Base-by-base conservation (phyloP, 1,140 invertebrate genomes). In the Drosophila sturtevanti region DNA sequence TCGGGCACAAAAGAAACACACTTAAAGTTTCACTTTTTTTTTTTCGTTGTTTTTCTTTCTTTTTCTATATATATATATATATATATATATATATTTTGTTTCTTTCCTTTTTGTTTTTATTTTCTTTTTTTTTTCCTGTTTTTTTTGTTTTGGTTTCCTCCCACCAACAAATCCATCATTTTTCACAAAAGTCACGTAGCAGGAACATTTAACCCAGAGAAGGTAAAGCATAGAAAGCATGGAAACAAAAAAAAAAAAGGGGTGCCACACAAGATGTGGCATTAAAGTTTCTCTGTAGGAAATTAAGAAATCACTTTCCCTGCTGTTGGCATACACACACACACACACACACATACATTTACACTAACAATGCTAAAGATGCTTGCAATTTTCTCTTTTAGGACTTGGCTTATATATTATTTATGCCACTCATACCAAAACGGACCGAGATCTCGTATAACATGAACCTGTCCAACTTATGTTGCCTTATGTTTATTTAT, bases 251-350 rank as follows among this genome's bases (percentile, higher is more conserved):
- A 37, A 58, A 7, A 10, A 18, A 48, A 14, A 14, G 18, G 9
- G 18, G 21, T 9, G 44, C 14, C 41, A 5, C 41, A 5, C 59
- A 4, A 12, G 60, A 2, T 16, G 31, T 35, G n/a, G 58, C 22
- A 64, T 66, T 51, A 60, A 71, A 63, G 62, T 82, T 72, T 79
- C 67, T 63, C 66, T 84, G 68, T 71, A 70, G 72, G 64, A 87
- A 87, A 87, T 89, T 87, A 87, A 89, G 84, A 87, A 87, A 87
- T 87, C 82, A 89, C 82, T 89, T 82, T 86, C 78, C 41, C 41
- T 48, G 16, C 41, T 18, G 60, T 48, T 10, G 41, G 14, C 41
- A 11, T 7, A 54, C 54, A 34, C 22, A 60, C 64, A 16, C 48
- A 52, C 41, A 63, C 54, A 69, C 35, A 68, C 56, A 58, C 41